Evolutionary conservation across 2,888 invertebrate species (phyloP), one percentile per base, ranked within the genome.

Genomic region (Leptinotarsa rubiginosa): DNA sequence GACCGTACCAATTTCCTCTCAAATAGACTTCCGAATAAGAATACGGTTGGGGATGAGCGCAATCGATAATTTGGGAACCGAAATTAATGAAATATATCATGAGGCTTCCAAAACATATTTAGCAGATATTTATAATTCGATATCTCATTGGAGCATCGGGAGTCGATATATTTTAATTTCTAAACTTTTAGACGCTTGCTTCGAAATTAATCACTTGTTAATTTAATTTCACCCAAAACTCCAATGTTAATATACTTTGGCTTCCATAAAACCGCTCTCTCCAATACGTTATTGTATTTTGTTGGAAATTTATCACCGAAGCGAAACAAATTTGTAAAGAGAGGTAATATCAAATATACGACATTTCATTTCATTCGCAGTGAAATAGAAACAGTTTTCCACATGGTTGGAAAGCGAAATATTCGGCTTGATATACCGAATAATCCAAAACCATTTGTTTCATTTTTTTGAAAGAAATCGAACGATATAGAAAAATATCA

Each of bases 341-440:
- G 65, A 67, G 54, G 22, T 86, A 85, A 82, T 85, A 85, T 83
- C 84, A 87, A 87, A 87, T 87, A 87, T 86, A 87, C 87, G 62
- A n/a, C 62, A 62, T 62, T 62, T 62, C 41, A 41, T 41, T 41
- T 62, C n/a, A 62, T n/a, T 41, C n/a, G 62, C 16, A 41, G n/a
- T 56, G 56, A 15, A 56, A 56, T 56, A 22, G 56, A 22, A 56
- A 56, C 56, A 15, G 56, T 22, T 52, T 56, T 56, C 56, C 56
- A 15, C 56, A 56, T 56, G 22, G 22, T 22, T 56, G 56, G 18
- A 12, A 50, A 50, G n/a, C n/a, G 50, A 18, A 52, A 56, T 56
- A 56, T 56, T 20, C 13, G 56, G 12, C 20, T 4, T 22, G 54
- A 54, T 22, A 20, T 20, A 56, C 20, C 4, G 20, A 56, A 56